Base-by-base conservation (phyloP, 2,888 invertebrate species). In the Idaea straminata region DNA sequence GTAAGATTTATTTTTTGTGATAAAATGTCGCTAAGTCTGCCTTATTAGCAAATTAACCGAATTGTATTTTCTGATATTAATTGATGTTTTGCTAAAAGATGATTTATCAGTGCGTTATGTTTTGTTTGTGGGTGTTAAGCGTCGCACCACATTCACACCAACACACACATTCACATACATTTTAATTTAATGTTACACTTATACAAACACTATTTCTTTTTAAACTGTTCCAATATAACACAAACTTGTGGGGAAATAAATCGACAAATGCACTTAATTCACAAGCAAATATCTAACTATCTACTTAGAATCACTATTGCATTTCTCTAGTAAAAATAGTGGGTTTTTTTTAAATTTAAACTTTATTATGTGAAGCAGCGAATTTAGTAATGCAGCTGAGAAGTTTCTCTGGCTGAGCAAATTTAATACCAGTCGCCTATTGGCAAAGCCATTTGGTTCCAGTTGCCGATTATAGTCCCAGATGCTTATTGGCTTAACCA, bases 21-120 rank as follows among this genome's bases (percentile, higher is more conserved):
- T 47, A 47, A 36, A 38, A 47, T 47, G 47, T 6, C 47, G 47
- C 10, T 10, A 7, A 47, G 47, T 47, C 47, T 7, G 47, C 13
- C 7, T 47, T 6, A 47, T 47, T 47, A 47, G 13, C 47, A 10
- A 47, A 47, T 47, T 47, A 47, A 47, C 13, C 47, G 47, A 13
- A 47, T 47, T 47, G 13, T 47, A 91, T 91, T 89, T 25, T 88
- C 91, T 87, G 91, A 90, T 89, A 90, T 90, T 91, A 88, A 88
- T 90, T 89, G 86, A 91, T 90, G 91, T 92, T 91, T 90, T 89
- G 89, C 91, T 90, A 86, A 88, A 88, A 90, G 88, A 91, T 89
- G 82, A 89, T 89, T 91, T 89, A 89, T 91, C 86, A 83, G 84
- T 84, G 82, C 85, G 90, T 90, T 87, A 87, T 83, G 87, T 88